Evolutionary conservation across 2,797 vertebrate genomes (phyloP).

Genomic region (Pangasius mekongensis): DNA sequence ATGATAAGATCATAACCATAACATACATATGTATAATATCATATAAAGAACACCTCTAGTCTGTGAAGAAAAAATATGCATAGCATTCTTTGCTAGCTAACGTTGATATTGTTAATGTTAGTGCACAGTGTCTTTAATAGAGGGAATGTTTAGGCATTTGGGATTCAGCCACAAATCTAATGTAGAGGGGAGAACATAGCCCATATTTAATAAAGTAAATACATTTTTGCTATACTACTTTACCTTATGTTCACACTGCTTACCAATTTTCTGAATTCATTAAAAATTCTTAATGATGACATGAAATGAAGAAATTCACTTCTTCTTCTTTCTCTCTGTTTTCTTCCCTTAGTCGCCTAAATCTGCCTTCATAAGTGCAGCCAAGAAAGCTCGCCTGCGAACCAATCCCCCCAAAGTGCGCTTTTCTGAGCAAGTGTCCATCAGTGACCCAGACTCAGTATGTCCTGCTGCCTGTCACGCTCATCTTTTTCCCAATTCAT

Average conservation of each 20-base stretch:
- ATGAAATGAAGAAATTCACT: constrained; percentile 43
- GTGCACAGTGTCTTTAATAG: neutral
- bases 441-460: constrained; percentile 93
- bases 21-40: neutral
- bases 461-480: constrained; percentile 64
- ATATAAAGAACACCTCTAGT: neutral
- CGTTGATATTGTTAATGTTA: neutral
- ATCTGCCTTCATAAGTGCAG: constrained; percentile 98
- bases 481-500: constrained; percentile 43
- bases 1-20: neutral
- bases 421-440: constrained; percentile 97
- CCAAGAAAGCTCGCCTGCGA: constrained; percentile 94
- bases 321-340: constrained; percentile 60
- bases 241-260: neutral
- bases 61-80: neutral
- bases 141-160: neutral
- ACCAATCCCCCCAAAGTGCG: constrained; percentile 95
- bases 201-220: no score
- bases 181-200: no score
- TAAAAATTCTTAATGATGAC: neutral
- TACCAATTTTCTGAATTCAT: neutral
- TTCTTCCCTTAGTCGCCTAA: constrained; percentile 87
- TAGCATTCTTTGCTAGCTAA: neutral
- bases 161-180: neutral
- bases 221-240: neutral